Base-by-base conservation (phyloP, 92 coral and sea anemone genomes). In the Actinostola sp. region DNA sequence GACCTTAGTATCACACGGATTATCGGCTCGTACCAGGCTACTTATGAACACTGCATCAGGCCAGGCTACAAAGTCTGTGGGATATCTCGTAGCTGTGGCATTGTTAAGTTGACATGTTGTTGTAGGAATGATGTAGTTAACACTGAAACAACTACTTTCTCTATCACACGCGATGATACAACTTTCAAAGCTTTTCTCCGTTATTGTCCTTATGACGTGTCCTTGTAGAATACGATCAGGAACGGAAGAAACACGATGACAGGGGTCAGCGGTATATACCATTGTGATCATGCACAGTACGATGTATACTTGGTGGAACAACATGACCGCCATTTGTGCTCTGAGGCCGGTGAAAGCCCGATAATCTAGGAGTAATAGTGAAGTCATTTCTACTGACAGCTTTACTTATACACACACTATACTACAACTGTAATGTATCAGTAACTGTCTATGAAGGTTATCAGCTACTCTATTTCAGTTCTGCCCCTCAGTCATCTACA, bases 91-190 rank as follows among this genome's bases (percentile, higher is more conserved):
- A 4, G 64, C 76, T 10, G 80, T 86, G 58, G 84, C 71, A 43
- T 66, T 86, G 86, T 86, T 89, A 16, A 77, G 45, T 35, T 89
- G 92, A 17, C 96, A 89, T 19, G 79, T 78, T 59, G 63, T 62
- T 5, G 65, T 29, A 10, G 70, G 41, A 10, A 44, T 7, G 28
- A 67, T 32, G 63, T 86, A 89, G 81, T 89, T 89, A 12, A 82
- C 75, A 43, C 96, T 89, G 44, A 65, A 82, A 58, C 96, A 89
- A n/a, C 70, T 57, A 3, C 25, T 15, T 10, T 59, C 76, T 45
- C 19, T 54, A 45, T 89, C 96, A 77, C 96, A 89, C 23, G 61
- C 61, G 48, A 60, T 43, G 20, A 77, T 67, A 35, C 96, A 89
- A 64, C 75, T 43, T 15, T 85, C 89, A 28, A 82, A 54, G 8